phyloP scores from a whole-genome alignment of 2,113 vertebrate genomes.

The Alligator mississippiensis region DNA sequence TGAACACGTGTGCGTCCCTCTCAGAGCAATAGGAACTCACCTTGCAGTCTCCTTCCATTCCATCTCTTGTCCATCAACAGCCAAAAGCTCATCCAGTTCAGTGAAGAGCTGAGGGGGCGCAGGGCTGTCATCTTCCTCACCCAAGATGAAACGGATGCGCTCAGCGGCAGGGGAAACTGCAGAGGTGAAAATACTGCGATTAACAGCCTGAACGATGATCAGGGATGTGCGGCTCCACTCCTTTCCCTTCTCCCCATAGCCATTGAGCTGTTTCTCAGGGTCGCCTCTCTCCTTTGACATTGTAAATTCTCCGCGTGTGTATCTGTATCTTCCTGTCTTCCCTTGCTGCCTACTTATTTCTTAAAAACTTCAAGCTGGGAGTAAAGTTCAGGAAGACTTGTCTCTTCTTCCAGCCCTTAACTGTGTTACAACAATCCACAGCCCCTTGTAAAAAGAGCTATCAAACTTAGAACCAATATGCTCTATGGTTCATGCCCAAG shows the following conservation, averaged over 20 bases:
- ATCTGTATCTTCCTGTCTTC: constrained; percentile 17
- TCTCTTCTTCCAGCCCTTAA: constrained; percentile 60
- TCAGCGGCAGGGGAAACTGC: constrained; percentile 96
- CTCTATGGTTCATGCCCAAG: constrained; percentile 23
- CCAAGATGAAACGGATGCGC: constrained; percentile 96
- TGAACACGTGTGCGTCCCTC: not conserved
- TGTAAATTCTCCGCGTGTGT: not conserved
- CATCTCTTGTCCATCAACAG: constrained; percentile 96
- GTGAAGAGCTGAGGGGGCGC: constrained; percentile 97
- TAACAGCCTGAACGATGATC: constrained; percentile 81
- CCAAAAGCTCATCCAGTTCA: constrained; percentile 94
- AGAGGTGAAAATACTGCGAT: constrained; percentile 91
- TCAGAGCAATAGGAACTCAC: constrained; percentile 72
- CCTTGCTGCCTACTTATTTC: constrained; percentile 33
- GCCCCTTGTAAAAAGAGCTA: constrained; percentile 44
- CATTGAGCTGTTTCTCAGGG: constrained; percentile 76
- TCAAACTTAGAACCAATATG: constrained; percentile 30
- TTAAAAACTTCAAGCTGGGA: constrained; percentile 64
- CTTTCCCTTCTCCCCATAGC: constrained; percentile 75
- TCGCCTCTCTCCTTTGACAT: constrained; percentile 77
- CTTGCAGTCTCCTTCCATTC: constrained; percentile 99
- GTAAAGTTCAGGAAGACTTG: constrained; percentile 71
- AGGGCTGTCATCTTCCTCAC: constrained; percentile 95
- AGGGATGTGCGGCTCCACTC: constrained; percentile 53
- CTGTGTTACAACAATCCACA: constrained; percentile 55